These are phyloP conservation scores for Ellobium chinense DNA, from an alignment of 2,888 invertebrate species.

Conservation along the genomic window DNA sequence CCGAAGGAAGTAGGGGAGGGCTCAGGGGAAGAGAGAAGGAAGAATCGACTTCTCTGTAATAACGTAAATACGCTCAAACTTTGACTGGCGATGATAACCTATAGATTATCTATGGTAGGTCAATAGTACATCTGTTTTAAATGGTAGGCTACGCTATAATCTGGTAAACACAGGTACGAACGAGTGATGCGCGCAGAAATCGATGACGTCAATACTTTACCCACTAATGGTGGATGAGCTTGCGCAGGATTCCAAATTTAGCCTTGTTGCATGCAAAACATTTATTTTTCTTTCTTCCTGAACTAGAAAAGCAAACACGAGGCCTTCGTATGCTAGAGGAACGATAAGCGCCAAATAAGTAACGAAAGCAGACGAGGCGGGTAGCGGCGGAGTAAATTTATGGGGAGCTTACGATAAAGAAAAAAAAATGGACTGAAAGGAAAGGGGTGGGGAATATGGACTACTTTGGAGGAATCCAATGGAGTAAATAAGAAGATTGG, in stretches of 20 bases:
- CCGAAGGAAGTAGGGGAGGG: too few species aligned
- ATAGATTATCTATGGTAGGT: background rate
- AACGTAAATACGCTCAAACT: background rate
- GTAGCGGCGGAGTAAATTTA: background rate
- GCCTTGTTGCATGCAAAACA: background rate
- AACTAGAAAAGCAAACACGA: too few species aligned
- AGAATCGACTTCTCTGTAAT: background rate
- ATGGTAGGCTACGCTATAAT: background rate
- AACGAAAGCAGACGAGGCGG: too few species aligned
- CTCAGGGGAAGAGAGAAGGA: too few species aligned
- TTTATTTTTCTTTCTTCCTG: too few species aligned
- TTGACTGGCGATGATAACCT: background rate
- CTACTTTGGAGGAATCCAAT: background rate
- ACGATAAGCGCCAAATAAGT: too few species aligned
- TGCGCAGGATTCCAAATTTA: constrained; percentile 19
- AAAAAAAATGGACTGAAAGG: background rate
- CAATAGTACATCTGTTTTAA: constrained; percentile 4
- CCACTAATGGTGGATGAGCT: constrained; percentile 9
- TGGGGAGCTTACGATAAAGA: background rate
- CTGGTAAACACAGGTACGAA: constrained; percentile 5
- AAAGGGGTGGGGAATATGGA: background rate
- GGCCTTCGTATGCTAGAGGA: too few species aligned
- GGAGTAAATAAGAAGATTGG: background rate
- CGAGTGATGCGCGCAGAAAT: constrained; percentile 12
- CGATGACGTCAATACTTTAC: constrained; percentile 24